Evolutionary conservation across 2,888 invertebrate genomes (phyloP), one percentile per base, ranked within the genome.

Genomic region (Lochmaea capreae): DNA sequence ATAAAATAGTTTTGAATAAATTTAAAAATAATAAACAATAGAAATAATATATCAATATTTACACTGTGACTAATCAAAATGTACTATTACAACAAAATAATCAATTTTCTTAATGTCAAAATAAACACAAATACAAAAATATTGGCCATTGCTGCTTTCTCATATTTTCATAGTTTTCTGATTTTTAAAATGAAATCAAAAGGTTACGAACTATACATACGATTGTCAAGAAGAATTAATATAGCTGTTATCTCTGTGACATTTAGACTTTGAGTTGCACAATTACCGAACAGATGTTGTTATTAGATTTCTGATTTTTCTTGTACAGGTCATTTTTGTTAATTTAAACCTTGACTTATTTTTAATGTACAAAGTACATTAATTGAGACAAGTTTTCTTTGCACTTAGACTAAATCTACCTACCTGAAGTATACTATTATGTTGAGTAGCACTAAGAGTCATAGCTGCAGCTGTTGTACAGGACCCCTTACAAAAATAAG

Each of bases 401-500:
- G n/a, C 22, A 3, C 22, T 22, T 22, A 3, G 3, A 22, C 16
- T 22, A 10, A 9, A 57, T 11, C 57, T 46, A 88, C 91, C 88
- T 84, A 95, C 95, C 88, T 92, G 91, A 81, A 95, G 90, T 79
- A 95, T 89, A 81, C 93, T 91, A 85, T 92, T 93, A 85, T 96
- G 94, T 80, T 92, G 89, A 14, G 88, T 90, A 76, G 89, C 90
- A 73, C 90, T 90, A 76, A 90, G 86, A 0, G 95, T 90, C 14
- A 94, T 89, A 2, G 94, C 92, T 0, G 94, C 92, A 43, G 93
- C 92, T 0, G 93, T 91, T 0, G 92, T 89, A 83, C 96, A 96
- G 22, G 92, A 91, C 0, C 96, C 96, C 72, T 93, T 92, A 84
- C 96, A 96, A 88, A 95, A 96, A 86, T 95, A 95, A 0, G 96